Evolutionary conservation across 1,140 invertebrate genomes (phyloP), one percentile per base, ranked within the genome.

Genomic region (Trinorchestia longiramus): DNA sequence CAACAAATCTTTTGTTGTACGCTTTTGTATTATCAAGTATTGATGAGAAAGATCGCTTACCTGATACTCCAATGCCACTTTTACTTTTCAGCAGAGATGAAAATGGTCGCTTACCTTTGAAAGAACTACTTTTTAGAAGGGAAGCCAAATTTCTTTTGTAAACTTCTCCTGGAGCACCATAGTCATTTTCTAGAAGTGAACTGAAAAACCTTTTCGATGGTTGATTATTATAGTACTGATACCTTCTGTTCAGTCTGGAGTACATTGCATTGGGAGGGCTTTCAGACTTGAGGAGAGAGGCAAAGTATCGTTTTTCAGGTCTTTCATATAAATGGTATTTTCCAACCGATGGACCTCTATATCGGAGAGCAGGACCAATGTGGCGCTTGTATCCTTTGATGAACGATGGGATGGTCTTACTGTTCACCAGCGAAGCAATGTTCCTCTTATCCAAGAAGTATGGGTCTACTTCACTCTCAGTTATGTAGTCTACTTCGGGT

Each of bases 61-160:
- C 92, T 47, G 92, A 43, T 23, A 47, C 40, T 44, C 92, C 92
- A 94, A 94, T 47, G 44, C 92, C 92, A n/a, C 44, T 94, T 11
- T 94, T 19, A 47, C 92, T 94, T 19, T 94, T 47, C 44, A 94
- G 47, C 43, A 94, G 92, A 44, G 92, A 94, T 19, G 92, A 44
- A 94, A 47, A 47, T n/a, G 92, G 44, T 45, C 92, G 92, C 44
- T 94, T 94, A 28, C 92, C 92, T 94, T 94, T 94, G 92, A 94
- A 94, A 45, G 92, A 45, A 45, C 47, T 44, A n/a, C 92, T 94
- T n/a, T 94, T 94, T n/a, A 94, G 44, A 6, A 94, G 36, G 43
- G 92, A 94, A 45, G 92, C 43, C 15, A 94, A 43, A 47, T 47
- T 94, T 40, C 92, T 44, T 47, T 94, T 94, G 43, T 45, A 44